A percentile compares a stretch with the other conserved stretches of the same genome.
Conservation (phyloP, 2,888 invertebrate genomes). For the Aphidius colemani region DNA sequence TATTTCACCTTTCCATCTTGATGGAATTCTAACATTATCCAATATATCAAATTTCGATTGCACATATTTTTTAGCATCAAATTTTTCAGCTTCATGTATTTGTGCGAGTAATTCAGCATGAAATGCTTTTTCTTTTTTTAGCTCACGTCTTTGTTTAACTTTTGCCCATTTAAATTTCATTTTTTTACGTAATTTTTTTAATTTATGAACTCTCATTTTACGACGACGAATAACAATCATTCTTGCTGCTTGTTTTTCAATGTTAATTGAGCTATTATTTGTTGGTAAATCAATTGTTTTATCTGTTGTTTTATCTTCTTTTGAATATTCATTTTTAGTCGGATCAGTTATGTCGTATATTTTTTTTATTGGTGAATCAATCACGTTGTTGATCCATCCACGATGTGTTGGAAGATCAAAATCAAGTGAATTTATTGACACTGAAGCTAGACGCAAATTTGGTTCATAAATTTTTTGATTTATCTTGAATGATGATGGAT, state of each 20-base stretch:
- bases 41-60: conserved; percentile 67
- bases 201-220: conserved; percentile 88
- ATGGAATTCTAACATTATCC: conserved; percentile 67
- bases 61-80: conserved; percentile 77
- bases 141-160: conserved; percentile 69
- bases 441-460: conserved; percentile 32
- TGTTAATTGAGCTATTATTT: conserved; percentile 46
- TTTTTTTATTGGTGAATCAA: conserved; percentile 28
- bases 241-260: conserved; percentile 73
- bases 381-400: conserved; percentile 36
- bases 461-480: conserved; percentile 27
- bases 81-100: conserved; percentile 74
- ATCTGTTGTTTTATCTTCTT: conserved; percentile 58
- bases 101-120: conserved; percentile 72
- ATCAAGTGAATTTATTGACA: conserved; percentile 41
- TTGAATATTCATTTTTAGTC: conserved; percentile 9
- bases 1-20: conserved; percentile 65
- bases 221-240: conserved; percentile 77
- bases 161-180: conserved; percentile 80
- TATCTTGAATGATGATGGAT: conserved; percentile 6
- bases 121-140: conserved; percentile 78
- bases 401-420: conserved; percentile 37
- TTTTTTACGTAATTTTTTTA: conserved; percentile 76
- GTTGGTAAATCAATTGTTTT: conserved; percentile 64
- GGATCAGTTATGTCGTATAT: conserved; percentile 7